These are phyloP conservation scores for Drosophila demipolita DNA, from an alignment of 2,888 invertebrate genomes.

Conservation along the genomic window DNA sequence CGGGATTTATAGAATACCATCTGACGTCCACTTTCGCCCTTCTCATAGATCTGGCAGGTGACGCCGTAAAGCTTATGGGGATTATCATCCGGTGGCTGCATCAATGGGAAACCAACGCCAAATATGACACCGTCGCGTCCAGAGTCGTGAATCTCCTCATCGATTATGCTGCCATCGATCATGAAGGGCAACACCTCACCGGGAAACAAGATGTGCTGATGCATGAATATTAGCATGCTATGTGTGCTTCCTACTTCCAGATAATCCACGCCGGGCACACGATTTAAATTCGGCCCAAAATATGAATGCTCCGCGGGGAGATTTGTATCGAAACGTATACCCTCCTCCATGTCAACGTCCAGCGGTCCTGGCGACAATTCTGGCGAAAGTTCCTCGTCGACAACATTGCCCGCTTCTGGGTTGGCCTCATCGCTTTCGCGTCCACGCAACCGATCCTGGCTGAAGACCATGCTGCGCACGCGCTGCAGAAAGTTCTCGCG, in stretches of 20 bases:
- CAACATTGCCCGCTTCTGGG: slow-evolving; percentile 20
- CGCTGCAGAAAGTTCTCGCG: slow-evolving; percentile 77
- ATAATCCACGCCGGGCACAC: slow-evolving; percentile 88
- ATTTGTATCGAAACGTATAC: slow-evolving; percentile 86
- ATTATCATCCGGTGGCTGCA: slow-evolving; percentile 65
- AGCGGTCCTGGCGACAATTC: slow-evolving; percentile 32
- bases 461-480: slow-evolving; percentile 79
- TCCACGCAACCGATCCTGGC: slow-evolving; percentile 68
- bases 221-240: slow-evolving; percentile 87
- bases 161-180: slow-evolving; percentile 85
- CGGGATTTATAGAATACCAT: slow-evolving; percentile 89
- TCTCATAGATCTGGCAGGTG: slow-evolving; percentile 85
- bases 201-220: slow-evolving; percentile 89
- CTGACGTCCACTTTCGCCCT: slow-evolving; percentile 79
- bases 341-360: slow-evolving; percentile 60
- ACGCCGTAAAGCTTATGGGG: slow-evolving; percentile 80
- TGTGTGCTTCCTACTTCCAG: slow-evolving; percentile 86
- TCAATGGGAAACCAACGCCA: slow-evolving; percentile 83
- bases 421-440: slow-evolving; percentile 35
- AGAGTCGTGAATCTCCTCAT: slow-evolving; percentile 77
- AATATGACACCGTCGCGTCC: slow-evolving; percentile 81
- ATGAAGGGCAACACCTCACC: slow-evolving; percentile 92
- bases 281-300: slow-evolving; percentile 86
- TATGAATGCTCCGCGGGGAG: slow-evolving; percentile 87
- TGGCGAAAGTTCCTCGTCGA: slow-evolving; percentile 7